Evolutionary conservation across 1,140 invertebrate genomes (phyloP).

Genomic region (Heliothis virescens): DNA sequence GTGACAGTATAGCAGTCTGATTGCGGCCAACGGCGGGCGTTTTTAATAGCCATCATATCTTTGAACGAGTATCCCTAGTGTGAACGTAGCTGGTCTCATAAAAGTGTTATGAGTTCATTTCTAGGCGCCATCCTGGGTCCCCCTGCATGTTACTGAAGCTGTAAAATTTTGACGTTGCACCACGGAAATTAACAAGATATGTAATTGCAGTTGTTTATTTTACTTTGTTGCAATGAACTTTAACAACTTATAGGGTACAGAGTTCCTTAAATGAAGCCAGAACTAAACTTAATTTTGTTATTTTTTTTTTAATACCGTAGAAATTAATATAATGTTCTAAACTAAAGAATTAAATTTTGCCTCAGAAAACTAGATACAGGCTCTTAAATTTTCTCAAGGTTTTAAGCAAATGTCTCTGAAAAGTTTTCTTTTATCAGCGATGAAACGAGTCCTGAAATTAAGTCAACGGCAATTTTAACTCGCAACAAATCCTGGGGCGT

Average conservation of each 20-base stretch:
- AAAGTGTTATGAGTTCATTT: constrained; percentile 83
- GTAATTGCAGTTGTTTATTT: constrained; percentile 26
- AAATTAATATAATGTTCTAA: no score
- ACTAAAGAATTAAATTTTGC: no score
- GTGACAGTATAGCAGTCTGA: constrained; percentile 71
- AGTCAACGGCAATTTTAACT: constrained; percentile 72
- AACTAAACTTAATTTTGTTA: not conserved
- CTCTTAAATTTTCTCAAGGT: no score
- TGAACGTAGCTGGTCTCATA: constrained; percentile 67
- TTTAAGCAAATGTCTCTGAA: not conserved
- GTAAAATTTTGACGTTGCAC: constrained; percentile 49
- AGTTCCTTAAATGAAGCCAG: not conserved
- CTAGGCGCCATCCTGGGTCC: constrained; percentile 59
- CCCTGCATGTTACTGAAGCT: constrained; percentile 39
- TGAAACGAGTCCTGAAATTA: constrained; percentile 56
- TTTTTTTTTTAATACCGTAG: no score
- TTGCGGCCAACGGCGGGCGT: constrained; percentile 69
- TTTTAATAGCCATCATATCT: constrained; percentile 77
- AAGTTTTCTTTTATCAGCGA: constrained; percentile 26
- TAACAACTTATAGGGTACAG: not conserved
- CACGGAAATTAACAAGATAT: constrained; percentile 41
- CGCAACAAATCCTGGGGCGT: constrained; percentile 73
- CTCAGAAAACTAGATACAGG: no score
- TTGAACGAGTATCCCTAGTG: constrained; percentile 56
- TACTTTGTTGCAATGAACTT: constrained; percentile 5